Evolutionary conservation across 2,888 invertebrate species (phyloP).

Genomic region (Entomobrya proxima): DNA sequence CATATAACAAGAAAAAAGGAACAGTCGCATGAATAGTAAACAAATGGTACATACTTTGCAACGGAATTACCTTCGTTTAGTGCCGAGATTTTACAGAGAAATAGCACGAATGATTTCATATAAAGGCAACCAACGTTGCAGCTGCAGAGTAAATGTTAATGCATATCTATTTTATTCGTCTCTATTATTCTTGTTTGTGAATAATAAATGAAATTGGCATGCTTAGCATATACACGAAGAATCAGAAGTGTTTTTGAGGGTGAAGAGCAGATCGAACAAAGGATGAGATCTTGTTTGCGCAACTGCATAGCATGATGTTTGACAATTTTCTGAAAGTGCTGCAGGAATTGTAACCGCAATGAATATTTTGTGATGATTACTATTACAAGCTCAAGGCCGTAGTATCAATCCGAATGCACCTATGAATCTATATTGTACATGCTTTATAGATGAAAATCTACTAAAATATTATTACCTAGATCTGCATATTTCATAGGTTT

Average conservation of each 20-base stretch:
- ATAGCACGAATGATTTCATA: not conserved
- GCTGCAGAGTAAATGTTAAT: not conserved
- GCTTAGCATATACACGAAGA: slow-evolving; percentile 1
- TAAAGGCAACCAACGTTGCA: not conserved
- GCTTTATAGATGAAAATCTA: no score
- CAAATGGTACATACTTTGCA: slow-evolving; percentile 28
- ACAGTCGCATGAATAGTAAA: not conserved
- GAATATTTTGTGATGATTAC: no score
- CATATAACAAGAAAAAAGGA: not conserved
- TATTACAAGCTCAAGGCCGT: no score
- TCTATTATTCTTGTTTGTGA: slow-evolving; percentile 16
- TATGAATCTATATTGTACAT: no score
- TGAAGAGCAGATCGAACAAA: not conserved
- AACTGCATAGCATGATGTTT: no score
- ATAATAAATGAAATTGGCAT: slow-evolving; percentile 63
- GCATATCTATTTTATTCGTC: not conserved
- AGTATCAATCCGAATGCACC: no score
- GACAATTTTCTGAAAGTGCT: not conserved
- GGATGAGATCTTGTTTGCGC: not conserved
- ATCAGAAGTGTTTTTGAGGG: not conserved
- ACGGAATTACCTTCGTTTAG: slow-evolving; percentile 59
- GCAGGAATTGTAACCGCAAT: not conserved
- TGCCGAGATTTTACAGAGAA: not conserved
- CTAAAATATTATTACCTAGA: no score
- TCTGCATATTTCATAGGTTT: no score